Conservation (phyloP, 2,797 vertebrate genomes). For the Sphenopsis melanotis region DNA sequence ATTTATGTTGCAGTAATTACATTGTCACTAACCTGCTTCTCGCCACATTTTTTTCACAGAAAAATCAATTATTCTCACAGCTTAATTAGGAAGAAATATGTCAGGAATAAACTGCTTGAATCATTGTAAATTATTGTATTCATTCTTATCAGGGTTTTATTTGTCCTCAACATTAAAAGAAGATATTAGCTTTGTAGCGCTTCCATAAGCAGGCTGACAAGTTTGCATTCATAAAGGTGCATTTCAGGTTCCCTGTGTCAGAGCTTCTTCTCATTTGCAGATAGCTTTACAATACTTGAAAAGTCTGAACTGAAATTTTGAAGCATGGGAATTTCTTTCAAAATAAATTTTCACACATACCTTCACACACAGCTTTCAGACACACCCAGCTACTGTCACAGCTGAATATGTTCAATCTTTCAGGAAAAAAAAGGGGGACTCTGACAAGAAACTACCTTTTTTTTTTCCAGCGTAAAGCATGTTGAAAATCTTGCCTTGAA, state of each 20-base stretch:
- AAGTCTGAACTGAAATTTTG: background rate
- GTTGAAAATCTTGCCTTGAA: background rate
- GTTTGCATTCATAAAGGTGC: background rate
- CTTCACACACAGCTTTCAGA: background rate
- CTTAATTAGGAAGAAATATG: slow-evolving; percentile 10
- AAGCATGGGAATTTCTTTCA: background rate
- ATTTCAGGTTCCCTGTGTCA: background rate
- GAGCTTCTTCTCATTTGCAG: background rate
- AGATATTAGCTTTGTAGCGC: background rate
- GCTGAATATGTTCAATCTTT: background rate
- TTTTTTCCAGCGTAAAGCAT: background rate
- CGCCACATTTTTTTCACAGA: background rate
- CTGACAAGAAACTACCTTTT: background rate
- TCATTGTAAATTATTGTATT: background rate
- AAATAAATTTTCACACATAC: background rate
- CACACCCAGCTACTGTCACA: background rate
- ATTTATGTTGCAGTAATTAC: background rate
- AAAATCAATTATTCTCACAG: background rate
- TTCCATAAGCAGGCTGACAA: background rate
- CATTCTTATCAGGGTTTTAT: background rate
- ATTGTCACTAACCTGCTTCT: background rate
- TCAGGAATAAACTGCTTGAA: background rate
- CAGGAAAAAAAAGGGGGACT: background rate
- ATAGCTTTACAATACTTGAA: background rate
- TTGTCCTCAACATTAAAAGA: background rate